Evolutionary conservation across 1,140 invertebrate genomes (phyloP).

Genomic region (Metopolophium dirhodum): DNA sequence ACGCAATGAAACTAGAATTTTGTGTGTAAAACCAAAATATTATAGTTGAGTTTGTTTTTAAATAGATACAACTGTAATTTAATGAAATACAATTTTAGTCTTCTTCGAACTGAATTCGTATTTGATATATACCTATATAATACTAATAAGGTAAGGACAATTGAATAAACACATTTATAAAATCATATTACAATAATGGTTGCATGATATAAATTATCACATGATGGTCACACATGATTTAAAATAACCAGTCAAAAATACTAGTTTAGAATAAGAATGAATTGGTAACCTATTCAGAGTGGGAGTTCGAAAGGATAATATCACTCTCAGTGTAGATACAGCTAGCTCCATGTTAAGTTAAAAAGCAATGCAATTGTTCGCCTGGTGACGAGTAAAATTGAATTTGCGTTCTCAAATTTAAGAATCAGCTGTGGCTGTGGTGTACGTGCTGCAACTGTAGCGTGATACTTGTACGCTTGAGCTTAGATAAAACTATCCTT

Average conservation of each 20-base stretch:
- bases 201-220: neutral
- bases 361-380: neutral
- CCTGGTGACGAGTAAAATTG: neutral
- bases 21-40: neutral
- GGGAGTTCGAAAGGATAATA: neutral
- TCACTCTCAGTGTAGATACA: neutral
- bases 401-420: neutral
- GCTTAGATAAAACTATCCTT: neutral
- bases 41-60: too few relatives aligned
- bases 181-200: neutral
- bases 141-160: neutral
- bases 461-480: neutral
- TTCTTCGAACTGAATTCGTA: neutral
- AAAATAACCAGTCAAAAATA: neutral
- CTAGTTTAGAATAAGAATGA: neutral
- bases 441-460: neutral
- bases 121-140: neutral
- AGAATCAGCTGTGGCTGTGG: neutral
- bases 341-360: neutral
- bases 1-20: neutral
- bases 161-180: too few relatives aligned
- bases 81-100: neutral
- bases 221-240: too few relatives aligned
- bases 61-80: neutral
- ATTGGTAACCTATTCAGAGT: neutral